Evolutionary conservation across 2,888 invertebrate genomes (phyloP).

Genomic region (Acanthosoma haemorrhoidale): DNA sequence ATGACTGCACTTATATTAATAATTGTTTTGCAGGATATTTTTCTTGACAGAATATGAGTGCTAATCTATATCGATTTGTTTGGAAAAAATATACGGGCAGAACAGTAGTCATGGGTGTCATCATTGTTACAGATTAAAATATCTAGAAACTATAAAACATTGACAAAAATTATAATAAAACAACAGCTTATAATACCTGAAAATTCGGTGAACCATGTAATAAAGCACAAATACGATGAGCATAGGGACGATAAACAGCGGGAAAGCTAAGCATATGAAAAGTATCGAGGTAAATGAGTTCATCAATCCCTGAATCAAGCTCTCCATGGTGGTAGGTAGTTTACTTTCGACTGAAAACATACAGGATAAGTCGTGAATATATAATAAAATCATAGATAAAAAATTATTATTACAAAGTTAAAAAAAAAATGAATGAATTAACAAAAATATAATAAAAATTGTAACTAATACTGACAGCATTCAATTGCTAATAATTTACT

Average conservation of each 20-base stretch:
- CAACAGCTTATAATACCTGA: conserved; percentile 43
- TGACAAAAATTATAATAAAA: neutral
- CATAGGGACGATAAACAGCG: conserved; percentile 50
- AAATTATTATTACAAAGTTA: no score
- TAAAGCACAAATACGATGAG: conserved; percentile 49
- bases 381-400: neutral
- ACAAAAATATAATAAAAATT: no score
- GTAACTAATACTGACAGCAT: no score
- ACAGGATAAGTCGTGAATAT: no score
- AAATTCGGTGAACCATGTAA: conserved; percentile 47
- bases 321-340: conserved; percentile 54
- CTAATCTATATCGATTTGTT: no score
- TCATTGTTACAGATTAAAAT: neutral
- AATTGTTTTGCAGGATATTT: no score
- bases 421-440: neutral
- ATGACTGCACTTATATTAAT: no score
- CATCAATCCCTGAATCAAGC: conserved; percentile 53
- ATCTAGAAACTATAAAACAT: neutral
- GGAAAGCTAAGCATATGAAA: conserved; percentile 51
- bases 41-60: no score
- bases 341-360: conserved; percentile 52
- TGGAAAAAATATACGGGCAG: no score
- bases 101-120: no score
- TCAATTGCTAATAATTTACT: no score
- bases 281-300: conserved; percentile 49